A percentile compares a stretch with the other conserved stretches of the same genome.
Evolutionary conservation across 1,140 invertebrate species (phyloP).

Genomic region (Cotesia typhae): DNA sequence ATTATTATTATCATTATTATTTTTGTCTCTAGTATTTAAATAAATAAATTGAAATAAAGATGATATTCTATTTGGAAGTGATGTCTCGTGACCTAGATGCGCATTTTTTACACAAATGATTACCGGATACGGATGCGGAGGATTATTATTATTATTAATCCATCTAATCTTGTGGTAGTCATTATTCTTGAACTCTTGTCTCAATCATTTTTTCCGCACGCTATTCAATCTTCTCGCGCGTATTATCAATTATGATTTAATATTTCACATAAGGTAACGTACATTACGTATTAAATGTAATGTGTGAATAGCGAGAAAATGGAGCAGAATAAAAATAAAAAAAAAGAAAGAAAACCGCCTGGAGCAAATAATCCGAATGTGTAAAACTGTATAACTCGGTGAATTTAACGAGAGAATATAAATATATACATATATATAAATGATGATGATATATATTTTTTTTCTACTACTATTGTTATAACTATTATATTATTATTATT

Average conservation of each 20-base stretch:
- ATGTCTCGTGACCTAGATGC: slow-evolving; percentile 34
- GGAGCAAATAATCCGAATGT: background rate
- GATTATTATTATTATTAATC: slow-evolving; percentile 39
- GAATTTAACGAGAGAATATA: slow-evolving; percentile 16
- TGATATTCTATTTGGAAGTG: background rate
- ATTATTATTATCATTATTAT: slow-evolving; percentile 23
- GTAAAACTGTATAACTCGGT: background rate
- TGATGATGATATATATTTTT: too few relatives aligned
- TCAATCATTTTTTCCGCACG: slow-evolving; percentile 23
- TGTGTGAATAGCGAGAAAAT: slow-evolving; percentile 7
- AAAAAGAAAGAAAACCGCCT: background rate
- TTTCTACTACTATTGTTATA: background rate
- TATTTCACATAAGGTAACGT: too few relatives aligned
- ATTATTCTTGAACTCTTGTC: slow-evolving; percentile 37
- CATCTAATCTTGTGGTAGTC: slow-evolving; percentile 40
- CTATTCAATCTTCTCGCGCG: slow-evolving; percentile 13
- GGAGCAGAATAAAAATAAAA: slow-evolving; percentile 2
- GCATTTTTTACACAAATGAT: slow-evolving; percentile 2
- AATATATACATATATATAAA: background rate
- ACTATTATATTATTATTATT: background rate
- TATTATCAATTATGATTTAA: background rate
- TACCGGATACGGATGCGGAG: slow-evolving; percentile 23
- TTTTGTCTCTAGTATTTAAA: slow-evolving; percentile 32
- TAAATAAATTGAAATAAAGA: too few relatives aligned
- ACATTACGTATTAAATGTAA: too few relatives aligned